phyloP scores from a whole-genome alignment of 2,888 invertebrate species.

The Trachelus iudaicus region DNA sequence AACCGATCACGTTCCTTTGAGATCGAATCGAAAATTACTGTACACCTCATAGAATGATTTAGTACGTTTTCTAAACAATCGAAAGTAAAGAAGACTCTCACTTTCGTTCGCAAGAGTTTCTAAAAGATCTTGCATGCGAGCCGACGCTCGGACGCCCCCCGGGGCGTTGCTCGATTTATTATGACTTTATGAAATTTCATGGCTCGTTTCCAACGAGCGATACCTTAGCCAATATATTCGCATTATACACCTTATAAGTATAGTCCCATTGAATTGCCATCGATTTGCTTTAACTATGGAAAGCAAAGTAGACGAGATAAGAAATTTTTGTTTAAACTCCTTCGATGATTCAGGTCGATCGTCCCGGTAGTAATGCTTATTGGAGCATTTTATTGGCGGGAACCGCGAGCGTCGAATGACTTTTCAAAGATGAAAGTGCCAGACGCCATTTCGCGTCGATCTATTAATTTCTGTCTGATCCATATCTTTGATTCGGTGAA shows the following conservation, averaged over 20 bases:
- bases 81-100: slow-evolving; percentile 55
- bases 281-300: slow-evolving; percentile 40
- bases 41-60: background rate
- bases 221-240: background rate
- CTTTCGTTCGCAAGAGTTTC: slow-evolving; percentile 49
- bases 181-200: slow-evolving; percentile 28
- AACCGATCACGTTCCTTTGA: background rate
- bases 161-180: slow-evolving; percentile 27
- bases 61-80: slow-evolving; percentile 43
- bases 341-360: slow-evolving; percentile 15
- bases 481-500: background rate
- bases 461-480: background rate
- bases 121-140: slow-evolving; percentile 31
- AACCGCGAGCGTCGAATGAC: background rate
- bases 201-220: slow-evolving; percentile 25
- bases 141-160: background rate
- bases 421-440: slow-evolving; percentile 4
- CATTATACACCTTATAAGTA: background rate
- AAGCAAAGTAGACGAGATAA: slow-evolving; percentile 20
- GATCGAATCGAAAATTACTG: background rate
- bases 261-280: slow-evolving; percentile 26
- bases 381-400: slow-evolving; percentile 13
- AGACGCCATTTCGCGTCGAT: background rate
- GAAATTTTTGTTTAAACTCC: slow-evolving; percentile 1
- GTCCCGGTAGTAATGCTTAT: slow-evolving; percentile 10